Evolutionary conservation across 2,797 vertebrate species (phyloP).

Genomic region (Sparus aurata): DNA sequence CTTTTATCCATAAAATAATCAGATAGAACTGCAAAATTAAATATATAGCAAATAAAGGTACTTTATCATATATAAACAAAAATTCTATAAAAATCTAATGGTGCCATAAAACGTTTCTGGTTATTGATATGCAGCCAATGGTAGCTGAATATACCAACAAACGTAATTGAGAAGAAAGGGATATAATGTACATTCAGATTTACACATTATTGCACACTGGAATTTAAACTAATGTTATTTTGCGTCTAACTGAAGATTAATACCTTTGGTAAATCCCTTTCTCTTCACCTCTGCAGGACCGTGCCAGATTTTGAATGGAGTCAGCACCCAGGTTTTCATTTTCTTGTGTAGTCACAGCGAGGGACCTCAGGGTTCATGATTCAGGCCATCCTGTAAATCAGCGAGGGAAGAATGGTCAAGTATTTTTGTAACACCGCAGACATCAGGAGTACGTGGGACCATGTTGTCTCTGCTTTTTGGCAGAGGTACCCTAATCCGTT

Average conservation of each 20-base stretch:
- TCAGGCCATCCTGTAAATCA: conserved; percentile 33
- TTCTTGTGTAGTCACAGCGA: conserved; percentile 34
- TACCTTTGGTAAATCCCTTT: neutral
- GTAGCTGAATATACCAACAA: neutral
- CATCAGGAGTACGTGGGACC: conserved; percentile 84
- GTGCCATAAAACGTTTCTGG: neutral
- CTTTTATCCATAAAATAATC: no score
- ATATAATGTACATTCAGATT: no score
- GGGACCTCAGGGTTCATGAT: conserved; percentile 38
- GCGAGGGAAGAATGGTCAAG: conserved; percentile 81
- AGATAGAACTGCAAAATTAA: no score
- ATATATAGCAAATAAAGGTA: no score
- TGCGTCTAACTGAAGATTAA: neutral
- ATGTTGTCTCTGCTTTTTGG: conserved; percentile 87
- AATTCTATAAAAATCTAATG: neutral
- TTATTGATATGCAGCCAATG: neutral
- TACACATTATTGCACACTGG: neutral
- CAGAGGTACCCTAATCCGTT: conserved; percentile 88
- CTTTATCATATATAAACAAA: no score
- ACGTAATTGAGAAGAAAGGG: neutral
- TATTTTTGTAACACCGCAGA: conserved; percentile 81
- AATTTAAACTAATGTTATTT: neutral
- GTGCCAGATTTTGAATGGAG: conserved; percentile 77
- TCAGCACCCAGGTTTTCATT: conserved; percentile 45
- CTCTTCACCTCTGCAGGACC: conserved; percentile 36